Evolutionary conservation across 2,888 invertebrate species (phyloP).

Genomic region (Cheilosia vernalis): DNA sequence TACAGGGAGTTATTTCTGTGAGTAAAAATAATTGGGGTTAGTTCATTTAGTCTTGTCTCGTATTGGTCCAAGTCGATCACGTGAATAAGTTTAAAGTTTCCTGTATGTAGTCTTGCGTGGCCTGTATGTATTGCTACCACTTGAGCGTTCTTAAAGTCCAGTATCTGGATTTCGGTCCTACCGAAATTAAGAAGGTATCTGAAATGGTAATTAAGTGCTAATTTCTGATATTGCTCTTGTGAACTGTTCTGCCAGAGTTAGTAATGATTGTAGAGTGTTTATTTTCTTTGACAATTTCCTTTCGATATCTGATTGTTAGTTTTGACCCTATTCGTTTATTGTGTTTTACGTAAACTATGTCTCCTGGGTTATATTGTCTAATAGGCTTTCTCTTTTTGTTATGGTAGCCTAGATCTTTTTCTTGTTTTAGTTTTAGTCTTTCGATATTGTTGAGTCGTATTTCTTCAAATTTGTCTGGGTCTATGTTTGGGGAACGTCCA

Average conservation of each 20-base stretch:
- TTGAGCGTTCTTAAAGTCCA: conserved; percentile 29
- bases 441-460: too few species aligned
- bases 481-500: too few species aligned
- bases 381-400: too few species aligned
- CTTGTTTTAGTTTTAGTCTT: conserved; percentile 66
- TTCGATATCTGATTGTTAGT: conserved; percentile 51
- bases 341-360: conserved; percentile 51
- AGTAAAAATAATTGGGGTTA: conserved; percentile 11
- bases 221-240: conserved; percentile 29
- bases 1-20: conserved; percentile 8
- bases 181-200: conserved; percentile 1
- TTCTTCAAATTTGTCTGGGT: too few species aligned
- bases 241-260: conserved; percentile 41
- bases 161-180: conserved; percentile 13
- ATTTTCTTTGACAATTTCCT: conserved; percentile 53
- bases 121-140: conserved; percentile 41
- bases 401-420: too few species aligned
- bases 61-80: conserved; percentile 41
- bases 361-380: conserved; percentile 55
- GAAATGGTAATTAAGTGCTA: conserved; percentile 9
- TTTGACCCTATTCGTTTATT: conserved; percentile 64
- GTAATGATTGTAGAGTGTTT: conserved; percentile 30
- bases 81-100: conserved; percentile 36
- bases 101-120: conserved; percentile 44
- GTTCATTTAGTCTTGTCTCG: conserved; percentile 12